Conservation (phyloP, 1,140 invertebrate genomes). For the Oncopeltus fasciatus region DNA sequence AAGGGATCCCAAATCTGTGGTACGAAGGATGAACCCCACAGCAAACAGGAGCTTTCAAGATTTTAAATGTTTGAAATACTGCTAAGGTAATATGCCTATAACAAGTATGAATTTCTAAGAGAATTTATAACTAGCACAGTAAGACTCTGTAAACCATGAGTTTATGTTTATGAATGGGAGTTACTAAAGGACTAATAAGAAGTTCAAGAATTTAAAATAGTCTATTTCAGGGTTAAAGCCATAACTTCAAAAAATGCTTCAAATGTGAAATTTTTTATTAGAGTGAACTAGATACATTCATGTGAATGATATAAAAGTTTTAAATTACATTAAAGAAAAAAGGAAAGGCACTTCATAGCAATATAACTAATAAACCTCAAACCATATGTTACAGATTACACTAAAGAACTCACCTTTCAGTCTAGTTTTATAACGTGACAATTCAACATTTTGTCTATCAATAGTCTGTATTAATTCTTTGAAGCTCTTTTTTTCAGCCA, state of each 20-base stretch:
- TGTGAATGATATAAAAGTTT: not conserved
- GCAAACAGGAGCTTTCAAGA: no score
- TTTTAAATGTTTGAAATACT: no score
- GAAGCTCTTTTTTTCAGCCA: not conserved
- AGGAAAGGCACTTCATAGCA: not conserved
- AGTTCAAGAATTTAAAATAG: no score
- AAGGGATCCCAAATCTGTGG: no score
- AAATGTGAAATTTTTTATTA: not conserved
- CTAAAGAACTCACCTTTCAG: conserved; percentile 36
- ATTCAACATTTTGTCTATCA: conserved; percentile 35
- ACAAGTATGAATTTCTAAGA: no score
- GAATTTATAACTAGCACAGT: no score
- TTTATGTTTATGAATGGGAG: no score
- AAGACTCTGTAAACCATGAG: no score
- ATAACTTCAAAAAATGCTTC: not conserved
- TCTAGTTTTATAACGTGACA: conserved; percentile 42
- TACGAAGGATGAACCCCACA: no score
- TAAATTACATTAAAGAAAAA: not conserved
- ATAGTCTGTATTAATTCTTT: conserved; percentile 23
- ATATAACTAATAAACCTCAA: not conserved
- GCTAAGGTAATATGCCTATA: no score
- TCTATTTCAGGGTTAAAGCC: not conserved
- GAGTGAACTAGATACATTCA: not conserved
- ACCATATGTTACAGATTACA: not conserved
- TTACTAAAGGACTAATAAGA: no score